Evolutionary conservation across 2,797 vertebrate genomes (phyloP).

Genomic region (Selene dorsalis): DNA sequence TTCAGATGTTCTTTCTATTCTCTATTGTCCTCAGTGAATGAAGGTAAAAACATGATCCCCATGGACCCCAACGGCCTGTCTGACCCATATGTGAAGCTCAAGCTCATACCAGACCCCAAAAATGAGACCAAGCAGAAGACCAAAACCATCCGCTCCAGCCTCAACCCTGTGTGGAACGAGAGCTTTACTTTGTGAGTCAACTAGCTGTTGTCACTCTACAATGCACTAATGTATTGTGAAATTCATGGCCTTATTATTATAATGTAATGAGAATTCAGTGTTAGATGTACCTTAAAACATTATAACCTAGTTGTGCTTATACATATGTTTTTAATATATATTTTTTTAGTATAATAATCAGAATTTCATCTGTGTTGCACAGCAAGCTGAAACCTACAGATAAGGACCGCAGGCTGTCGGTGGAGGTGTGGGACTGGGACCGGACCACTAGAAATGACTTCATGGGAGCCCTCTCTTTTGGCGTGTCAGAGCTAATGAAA

Average conservation of each 20-base stretch:
- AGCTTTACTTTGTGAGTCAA: slow-evolving; percentile 92
- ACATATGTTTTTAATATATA: no score
- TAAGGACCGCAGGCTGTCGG: slow-evolving; percentile 94
- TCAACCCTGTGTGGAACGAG: slow-evolving; percentile 97
- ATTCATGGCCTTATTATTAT: neutral
- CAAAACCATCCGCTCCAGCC: slow-evolving; percentile 94
- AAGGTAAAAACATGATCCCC: slow-evolving; percentile 96
- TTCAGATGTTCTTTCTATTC: slow-evolving; percentile 11
- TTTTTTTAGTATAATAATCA: neutral
- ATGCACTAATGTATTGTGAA: neutral
- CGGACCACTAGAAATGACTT: slow-evolving; percentile 98
- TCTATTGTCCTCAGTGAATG: slow-evolving; percentile 85
- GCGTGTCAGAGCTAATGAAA: slow-evolving; percentile 98
- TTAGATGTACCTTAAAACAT: slow-evolving; percentile 4
- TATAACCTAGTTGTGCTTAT: neutral
- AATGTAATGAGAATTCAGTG: neutral
- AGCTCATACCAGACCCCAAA: slow-evolving; percentile 97
- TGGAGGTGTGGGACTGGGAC: slow-evolving; percentile 99
- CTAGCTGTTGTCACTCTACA: neutral
- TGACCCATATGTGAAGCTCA: slow-evolving; percentile 98
- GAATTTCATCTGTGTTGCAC: slow-evolving; percentile 8
- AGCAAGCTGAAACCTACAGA: slow-evolving; percentile 94
- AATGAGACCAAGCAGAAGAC: slow-evolving; percentile 99
- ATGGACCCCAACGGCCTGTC: slow-evolving; percentile 99
- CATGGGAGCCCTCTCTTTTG: slow-evolving; percentile 98